These are phyloP conservation scores for Brachirus orientalis DNA, from an alignment of 2,113 vertebrate species.

Conservation along the genomic window DNA sequence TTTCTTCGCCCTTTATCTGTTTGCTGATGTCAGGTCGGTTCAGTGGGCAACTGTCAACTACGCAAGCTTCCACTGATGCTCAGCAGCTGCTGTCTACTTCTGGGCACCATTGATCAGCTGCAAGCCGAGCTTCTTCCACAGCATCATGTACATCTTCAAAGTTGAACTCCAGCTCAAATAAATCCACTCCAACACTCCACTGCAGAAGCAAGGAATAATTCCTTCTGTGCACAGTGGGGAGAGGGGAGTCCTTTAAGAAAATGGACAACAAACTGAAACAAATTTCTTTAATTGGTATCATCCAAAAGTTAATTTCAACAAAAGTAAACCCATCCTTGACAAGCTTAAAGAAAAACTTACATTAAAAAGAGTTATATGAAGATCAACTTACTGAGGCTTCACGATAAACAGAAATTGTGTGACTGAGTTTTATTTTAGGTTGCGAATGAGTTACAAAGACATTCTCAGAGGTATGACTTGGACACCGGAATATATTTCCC, in stretches of 20 bases:
- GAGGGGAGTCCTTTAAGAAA: neutral
- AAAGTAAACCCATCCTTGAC: no score
- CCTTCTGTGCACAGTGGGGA: neutral
- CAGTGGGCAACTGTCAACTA: neutral
- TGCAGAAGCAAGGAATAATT: neutral
- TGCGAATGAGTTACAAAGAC: no score
- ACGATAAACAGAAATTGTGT: no score
- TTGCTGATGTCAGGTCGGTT: neutral
- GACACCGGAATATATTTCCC: no score
- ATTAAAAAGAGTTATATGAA: no score
- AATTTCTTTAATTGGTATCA: no score
- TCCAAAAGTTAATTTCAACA: no score
- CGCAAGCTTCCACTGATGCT: neutral
- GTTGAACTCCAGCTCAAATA: neutral
- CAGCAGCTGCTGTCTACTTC: neutral
- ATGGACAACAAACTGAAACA: no score
- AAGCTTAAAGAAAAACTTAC: no score
- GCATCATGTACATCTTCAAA: neutral
- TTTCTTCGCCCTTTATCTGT: neutral
- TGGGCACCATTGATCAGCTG: neutral
- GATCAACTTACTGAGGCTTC: no score
- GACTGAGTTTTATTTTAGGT: no score
- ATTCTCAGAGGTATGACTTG: no score
- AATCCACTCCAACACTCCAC: neutral
- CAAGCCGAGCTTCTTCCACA: neutral